Percentiles rank a stretch among this genome's conserved stretches.
Conservation (phyloP, 2,888 invertebrate species). For the Eupithecia subumbrata region DNA sequence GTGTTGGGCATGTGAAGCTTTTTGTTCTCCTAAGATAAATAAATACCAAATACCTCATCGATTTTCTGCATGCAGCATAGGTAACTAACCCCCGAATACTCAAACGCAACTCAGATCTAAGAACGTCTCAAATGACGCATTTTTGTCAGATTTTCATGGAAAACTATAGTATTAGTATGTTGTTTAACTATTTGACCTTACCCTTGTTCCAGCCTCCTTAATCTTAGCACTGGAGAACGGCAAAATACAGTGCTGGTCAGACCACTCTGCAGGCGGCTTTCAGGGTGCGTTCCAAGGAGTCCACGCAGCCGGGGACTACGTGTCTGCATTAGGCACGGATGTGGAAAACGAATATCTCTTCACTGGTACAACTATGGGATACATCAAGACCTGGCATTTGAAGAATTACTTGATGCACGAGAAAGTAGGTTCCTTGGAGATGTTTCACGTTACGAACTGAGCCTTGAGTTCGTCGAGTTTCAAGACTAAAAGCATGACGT, state of each 20-base stretch:
- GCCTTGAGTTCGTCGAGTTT: background rate
- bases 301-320: conserved; percentile 87
- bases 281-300: conserved; percentile 88
- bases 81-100: too few species aligned
- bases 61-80: too few species aligned
- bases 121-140: too few species aligned
- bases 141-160: too few species aligned
- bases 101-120: too few species aligned
- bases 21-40: too few species aligned
- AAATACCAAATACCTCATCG: too few species aligned
- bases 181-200: background rate
- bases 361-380: conserved; percentile 88
- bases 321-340: conserved; percentile 89
- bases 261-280: conserved; percentile 89
- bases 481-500: too few species aligned
- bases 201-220: conserved; percentile 82
- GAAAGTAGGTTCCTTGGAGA: conserved; percentile 52
- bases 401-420: conserved; percentile 84
- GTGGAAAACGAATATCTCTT: conserved; percentile 88
- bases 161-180: too few species aligned
- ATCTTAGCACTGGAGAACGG: conserved; percentile 90
- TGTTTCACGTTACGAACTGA: background rate
- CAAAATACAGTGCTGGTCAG: conserved; percentile 91
- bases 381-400: conserved; percentile 92
- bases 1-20: too few species aligned